Evolutionary conservation across 2,113 vertebrate species (phyloP).

Genomic region (Daubentonia madagascariensis): DNA sequence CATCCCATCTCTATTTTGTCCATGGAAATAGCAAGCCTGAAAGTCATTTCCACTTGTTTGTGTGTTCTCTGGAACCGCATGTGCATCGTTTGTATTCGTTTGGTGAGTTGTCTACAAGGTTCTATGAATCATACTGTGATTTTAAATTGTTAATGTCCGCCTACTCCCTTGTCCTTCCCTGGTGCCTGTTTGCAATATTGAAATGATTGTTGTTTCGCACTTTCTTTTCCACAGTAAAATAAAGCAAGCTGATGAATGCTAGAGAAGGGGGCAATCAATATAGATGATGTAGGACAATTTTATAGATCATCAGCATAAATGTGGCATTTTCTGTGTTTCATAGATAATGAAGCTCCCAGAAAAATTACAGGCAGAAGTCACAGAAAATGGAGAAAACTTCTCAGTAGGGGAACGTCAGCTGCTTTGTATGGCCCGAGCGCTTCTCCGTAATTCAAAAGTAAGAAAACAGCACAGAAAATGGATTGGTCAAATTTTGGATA

Average conservation of each 20-base stretch:
- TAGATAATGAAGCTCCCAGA: conserved; percentile 84
- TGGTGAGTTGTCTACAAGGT: background rate
- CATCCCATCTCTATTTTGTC: background rate
- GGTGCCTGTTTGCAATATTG: background rate
- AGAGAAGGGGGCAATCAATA: background rate
- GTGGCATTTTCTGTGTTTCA: conserved; percentile 38
- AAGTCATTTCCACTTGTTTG: background rate
- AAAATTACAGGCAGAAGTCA: conserved; percentile 82
- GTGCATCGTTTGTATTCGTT: background rate
- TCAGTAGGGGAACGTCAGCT: conserved; percentile 89
- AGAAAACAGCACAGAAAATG: conserved; percentile 49
- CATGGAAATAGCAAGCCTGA: background rate
- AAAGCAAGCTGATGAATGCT: conserved; percentile 34
- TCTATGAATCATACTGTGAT: conserved; percentile 13
- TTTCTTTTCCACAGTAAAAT: conserved; percentile 45
- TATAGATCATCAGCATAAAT: conserved; percentile 45
- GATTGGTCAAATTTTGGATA: conserved; percentile 36
- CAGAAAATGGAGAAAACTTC: conserved; percentile 89
- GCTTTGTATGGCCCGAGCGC: conserved; percentile 88
- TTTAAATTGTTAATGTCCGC: background rate
- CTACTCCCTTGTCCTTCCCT: background rate
- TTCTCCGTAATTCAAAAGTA: conserved; percentile 88
- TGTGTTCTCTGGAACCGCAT: background rate
- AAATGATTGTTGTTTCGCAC: conserved; percentile 34
- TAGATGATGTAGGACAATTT: background rate